A percentile compares a stretch with the other conserved stretches of the same genome.
Evolutionary conservation across 2,888 invertebrate genomes (phyloP).

Genomic region (Mimachlamys varia): DNA sequence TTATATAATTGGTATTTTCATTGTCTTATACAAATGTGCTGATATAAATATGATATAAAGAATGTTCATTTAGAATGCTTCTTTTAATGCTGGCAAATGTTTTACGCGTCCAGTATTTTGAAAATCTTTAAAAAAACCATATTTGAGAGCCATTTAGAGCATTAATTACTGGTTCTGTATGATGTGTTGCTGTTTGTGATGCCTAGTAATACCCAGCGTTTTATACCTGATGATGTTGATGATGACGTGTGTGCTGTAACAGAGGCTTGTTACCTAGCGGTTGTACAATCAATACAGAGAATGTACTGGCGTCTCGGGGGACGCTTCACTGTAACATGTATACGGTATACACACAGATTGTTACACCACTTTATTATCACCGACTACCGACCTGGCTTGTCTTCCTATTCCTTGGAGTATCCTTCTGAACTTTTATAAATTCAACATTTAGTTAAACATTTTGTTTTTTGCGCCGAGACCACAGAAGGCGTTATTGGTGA

Average conservation of each 20-base stretch:
- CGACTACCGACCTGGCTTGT: neutral
- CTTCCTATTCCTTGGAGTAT: neutral
- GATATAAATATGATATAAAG: no score
- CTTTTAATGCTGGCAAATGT: no score
- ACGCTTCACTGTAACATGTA: neutral
- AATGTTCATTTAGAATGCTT: no score
- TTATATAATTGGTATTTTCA: no score
- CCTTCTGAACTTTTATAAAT: neutral
- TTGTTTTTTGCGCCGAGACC: neutral
- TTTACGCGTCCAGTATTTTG: no score
- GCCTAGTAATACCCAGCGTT: neutral
- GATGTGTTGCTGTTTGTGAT: neutral
- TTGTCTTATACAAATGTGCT: no score
- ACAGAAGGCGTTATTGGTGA: neutral
- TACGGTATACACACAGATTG: constrained; percentile 3
- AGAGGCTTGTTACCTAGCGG: neutral
- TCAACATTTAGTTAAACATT: neutral
- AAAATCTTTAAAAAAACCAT: no score
- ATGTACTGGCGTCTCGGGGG: neutral
- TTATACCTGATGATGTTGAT: constrained; percentile 10
- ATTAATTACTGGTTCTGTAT: no score
- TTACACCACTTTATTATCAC: constrained; percentile 11
- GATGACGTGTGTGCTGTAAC: neutral
- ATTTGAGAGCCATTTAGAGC: no score
- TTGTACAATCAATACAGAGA: neutral